Base-by-base conservation (phyloP, 2,113 vertebrate genomes). In the Anhinga anhinga region DNA sequence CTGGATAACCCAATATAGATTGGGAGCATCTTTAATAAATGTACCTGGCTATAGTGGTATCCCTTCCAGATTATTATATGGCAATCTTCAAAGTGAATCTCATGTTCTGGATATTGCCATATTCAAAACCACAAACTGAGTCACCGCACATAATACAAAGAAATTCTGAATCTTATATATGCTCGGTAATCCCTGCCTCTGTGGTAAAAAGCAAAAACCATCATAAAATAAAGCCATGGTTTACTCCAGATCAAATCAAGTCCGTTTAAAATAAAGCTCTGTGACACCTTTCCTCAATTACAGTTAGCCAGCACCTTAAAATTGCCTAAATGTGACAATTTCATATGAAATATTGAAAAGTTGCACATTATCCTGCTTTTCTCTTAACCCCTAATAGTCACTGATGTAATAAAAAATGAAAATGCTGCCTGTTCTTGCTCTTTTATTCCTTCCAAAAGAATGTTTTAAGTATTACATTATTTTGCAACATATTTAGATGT, bases 401-500 rank as follows among this genome's bases (percentile, higher is more conserved):
- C 4, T 29, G 16, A 76, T 77, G 52, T 19, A 74, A 50, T 44
- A 81, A 69, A 76, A 80, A 61, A 7, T 25, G 73, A 88, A 91
- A 93, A 71, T 23, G 1, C 9, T 86, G 9, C 15, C 14, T 30
- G 2, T 9, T 86, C 65, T 67, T 82, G 8, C 50, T 73, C 38
- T 72, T 44, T 76, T 36, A 52, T 66, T 59, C 11, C 25, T 93
- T 93, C 70, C 20, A 79, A 65, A 86, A 56, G 10, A 44, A 72
- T 40, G 15, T 13, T 85, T 74, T 56, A 87, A 63, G 49, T 16
- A 58, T 56, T 55, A 49, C 30, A 38, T 71, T 78, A 44, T 91
- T 93, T 91, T 93, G 66, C 53, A 85, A 61, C 36, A 34, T 82
- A 52, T 74, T 84, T 79, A 49, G 26, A 79, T n/a, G 10, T 45